Percentiles rank a stretch among this genome's conserved stretches.
Conservation (phyloP, 2,888 invertebrate genomes). For the Hybos culiciformis region DNA sequence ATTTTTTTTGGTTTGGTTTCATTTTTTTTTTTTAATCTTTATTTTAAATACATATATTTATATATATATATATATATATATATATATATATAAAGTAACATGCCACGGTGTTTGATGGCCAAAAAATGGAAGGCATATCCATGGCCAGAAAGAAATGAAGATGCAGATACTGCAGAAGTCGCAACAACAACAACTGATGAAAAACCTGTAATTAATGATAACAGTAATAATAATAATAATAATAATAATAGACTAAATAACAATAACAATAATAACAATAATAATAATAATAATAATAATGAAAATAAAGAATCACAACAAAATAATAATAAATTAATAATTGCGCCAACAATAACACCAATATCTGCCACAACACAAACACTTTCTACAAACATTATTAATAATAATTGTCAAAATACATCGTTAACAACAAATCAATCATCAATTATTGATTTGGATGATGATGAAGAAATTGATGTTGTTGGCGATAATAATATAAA, state of each 20-base stretch:
- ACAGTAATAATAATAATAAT: background rate
- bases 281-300: conserved; percentile 31
- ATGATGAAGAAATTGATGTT: conserved; percentile 76
- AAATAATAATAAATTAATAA: conserved; percentile 10
- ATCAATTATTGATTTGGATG: conserved; percentile 46
- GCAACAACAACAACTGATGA: conserved; percentile 1
- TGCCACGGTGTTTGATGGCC: conserved; percentile 93
- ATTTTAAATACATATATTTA: background rate
- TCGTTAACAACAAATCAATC: conserved; percentile 25
- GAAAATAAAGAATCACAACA: background rate
- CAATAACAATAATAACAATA: conserved; percentile 13
- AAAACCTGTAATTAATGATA: conserved; percentile 14
- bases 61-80: too few relatives aligned
- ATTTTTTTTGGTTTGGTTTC: conserved; percentile 3
- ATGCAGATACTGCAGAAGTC: conserved; percentile 9
- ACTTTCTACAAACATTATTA: background rate
- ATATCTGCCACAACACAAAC: conserved; percentile 4
- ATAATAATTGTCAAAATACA: background rate
- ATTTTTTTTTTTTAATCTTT: background rate
- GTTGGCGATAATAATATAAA: conserved; percentile 48
- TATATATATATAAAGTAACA: conserved; percentile 35
- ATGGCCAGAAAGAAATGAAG: conserved; percentile 51
- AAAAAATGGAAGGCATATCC: conserved; percentile 88
- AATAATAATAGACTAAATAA: conserved; percentile 13
- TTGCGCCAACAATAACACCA: conserved; percentile 3